phyloP scores from a whole-genome alignment of 2,113 vertebrate genomes.

The Pandion haliaetus region DNA sequence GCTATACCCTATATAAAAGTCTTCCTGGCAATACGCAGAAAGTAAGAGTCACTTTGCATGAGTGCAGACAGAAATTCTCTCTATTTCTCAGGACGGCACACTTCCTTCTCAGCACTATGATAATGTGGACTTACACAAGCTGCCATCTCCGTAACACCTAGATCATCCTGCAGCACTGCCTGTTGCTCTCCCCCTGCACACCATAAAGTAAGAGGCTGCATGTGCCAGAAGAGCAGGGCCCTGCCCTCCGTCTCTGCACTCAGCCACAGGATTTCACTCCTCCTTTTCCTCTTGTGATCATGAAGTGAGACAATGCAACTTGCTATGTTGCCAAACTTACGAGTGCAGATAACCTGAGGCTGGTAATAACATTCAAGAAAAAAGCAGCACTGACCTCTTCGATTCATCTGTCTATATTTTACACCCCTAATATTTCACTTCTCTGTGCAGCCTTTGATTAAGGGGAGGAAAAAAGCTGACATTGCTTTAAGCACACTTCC shows the following conservation, averaged over 20 bases:
- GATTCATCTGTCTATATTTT: neutral
- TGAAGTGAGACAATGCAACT: neutral
- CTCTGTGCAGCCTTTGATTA: neutral
- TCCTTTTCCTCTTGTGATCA: neutral
- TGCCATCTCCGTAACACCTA: neutral
- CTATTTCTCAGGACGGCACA: neutral
- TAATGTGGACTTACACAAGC: neutral
- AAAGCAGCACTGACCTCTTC: neutral
- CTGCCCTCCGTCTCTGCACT: neutral
- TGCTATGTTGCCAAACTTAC: neutral
- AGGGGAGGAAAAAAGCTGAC: neutral
- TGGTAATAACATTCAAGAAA: neutral
- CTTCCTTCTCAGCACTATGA: neutral
- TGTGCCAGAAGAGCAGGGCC: neutral
- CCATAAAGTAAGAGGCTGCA: neutral
- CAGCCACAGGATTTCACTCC: neutral
- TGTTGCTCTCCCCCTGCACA: neutral
- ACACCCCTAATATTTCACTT: neutral
- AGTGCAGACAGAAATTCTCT: neutral
- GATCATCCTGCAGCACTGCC: neutral
- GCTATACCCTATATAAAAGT: neutral
- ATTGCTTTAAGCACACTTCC: neutral
- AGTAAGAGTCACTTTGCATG: neutral
- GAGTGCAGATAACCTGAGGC: neutral
- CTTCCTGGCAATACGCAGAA: neutral